Base-by-base conservation (phyloP, 2,113 vertebrate genomes). In the Phylloscopus trochiloides region DNA sequence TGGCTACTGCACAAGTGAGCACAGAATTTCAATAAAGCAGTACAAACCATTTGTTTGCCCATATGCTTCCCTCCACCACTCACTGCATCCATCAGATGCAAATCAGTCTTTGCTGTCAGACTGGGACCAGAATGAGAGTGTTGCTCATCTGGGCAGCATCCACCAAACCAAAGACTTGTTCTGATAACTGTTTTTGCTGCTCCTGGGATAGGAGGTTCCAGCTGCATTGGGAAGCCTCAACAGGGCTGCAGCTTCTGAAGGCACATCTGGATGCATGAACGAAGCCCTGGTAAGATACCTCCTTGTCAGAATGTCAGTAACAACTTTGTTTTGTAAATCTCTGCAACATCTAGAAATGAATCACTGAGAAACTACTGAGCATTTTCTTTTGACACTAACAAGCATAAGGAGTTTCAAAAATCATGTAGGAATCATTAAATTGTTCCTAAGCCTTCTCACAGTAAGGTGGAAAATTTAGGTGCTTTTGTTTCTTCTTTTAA, bases 231-330 rank as follows among this genome's bases (percentile, higher is more conserved):
- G 25, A 90, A 91, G 59, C 9, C 75, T 45, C 18, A 65, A 43
- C 21, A 73, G 58, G 55, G 36, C 21, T 80, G 58, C 19, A 90
- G 55, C 51, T 42, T 70, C 12, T 2, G 2, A 79, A 84, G 36
- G 26, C 47, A 66, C 26, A 62, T 36, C 45, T 73, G 38, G 51
- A 70, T 78, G 18, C 28, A 38, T n/a, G 45, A 71, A 50, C 0
- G 0, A 48, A 75, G 85, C 21, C 7, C 21, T 0, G 0, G 25
- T 34, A 54, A 62, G 26, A 15, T 12, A 18, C 3, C 7, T 62
- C 42, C 57, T 55, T 47, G n/a, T 31, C 58, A 77, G 17, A 75
- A 79, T 36, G 38, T 26, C 58, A 42, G 40, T 31, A 89, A 71
- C 4, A 74, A 52, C 48, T 57, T 86, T 8, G 11, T 32, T 85